Base-by-base conservation (phyloP, 2,797 vertebrate species). In the Sebastes trivittatus region DNA sequence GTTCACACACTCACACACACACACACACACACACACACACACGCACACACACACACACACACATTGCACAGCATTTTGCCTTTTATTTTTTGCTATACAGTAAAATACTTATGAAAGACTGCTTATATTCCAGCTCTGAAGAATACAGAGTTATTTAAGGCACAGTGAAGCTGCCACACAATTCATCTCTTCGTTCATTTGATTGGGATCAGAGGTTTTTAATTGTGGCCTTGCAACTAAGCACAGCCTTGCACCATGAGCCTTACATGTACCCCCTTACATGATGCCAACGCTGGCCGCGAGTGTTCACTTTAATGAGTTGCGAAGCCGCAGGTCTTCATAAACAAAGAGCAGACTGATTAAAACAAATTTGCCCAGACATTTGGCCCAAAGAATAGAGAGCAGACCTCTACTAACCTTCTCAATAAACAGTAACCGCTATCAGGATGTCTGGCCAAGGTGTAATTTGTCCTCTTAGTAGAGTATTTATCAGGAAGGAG, bases 291-390 rank as follows among this genome's bases (percentile, higher is more conserved):
- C 56, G 36, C 52, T 18, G 38, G n/a, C 66, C 30, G 4, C 22
- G 52, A 78, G 42, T 14, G 30, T 64, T 60, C 71, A 49, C 59
- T 30, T 10, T 69, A 76, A 82, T 87, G 79, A 80, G 79, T 8
- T 86, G 58, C 49, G n/a, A 49, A 70, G 68, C 75, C 34, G 16
- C 20, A 62, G 34, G 75, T 80, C 49, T 63, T 55, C 20, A 58
- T 52, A 72, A 65, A 77, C 70, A 79, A 59, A 83, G 66, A 77
- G 46, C 64, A 60, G 32, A 11, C 34, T 46, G 49, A 67, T 54
- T 23, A 67, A 77, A 63, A 55, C 72, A 78, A 75, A 78, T 55
- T 8, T 7, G 25, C 22, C 3, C 36, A 11, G 38, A 64, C 11
- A 20, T 59, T 75, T 60, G n/a, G 52, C 54, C 56, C 7, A 58